phyloP scores from a whole-genome alignment of 2,113 vertebrate species.

The Hystrix brachyura region DNA sequence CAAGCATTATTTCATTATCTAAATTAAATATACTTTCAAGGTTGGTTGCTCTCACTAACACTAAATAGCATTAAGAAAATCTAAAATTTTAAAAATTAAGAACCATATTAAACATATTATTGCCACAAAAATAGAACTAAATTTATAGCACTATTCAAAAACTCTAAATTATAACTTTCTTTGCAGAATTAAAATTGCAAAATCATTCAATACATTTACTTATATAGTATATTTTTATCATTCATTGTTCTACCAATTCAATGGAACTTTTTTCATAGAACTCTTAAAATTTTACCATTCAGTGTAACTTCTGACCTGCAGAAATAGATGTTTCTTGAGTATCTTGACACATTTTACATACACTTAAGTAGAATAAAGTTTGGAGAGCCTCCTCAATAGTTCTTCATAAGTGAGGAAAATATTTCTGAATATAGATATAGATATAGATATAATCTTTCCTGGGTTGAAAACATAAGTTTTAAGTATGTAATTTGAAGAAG shows the following conservation, averaged over 20 bases:
- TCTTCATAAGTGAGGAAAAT: background rate
- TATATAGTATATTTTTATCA: background rate
- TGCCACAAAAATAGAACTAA: slow-evolving; percentile 56
- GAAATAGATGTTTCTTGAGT: background rate
- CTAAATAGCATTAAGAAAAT: slow-evolving; percentile 54
- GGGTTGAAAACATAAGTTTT: background rate
- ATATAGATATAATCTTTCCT: background rate
- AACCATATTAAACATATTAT: slow-evolving; percentile 38
- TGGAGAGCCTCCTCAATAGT: background rate
- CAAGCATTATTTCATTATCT: slow-evolving; percentile 52
- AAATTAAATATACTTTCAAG: slow-evolving; percentile 58
- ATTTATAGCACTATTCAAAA: slow-evolving; percentile 66
- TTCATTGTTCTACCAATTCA: background rate
- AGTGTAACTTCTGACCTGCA: background rate
- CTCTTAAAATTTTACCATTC: background rate
- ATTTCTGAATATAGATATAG: background rate
- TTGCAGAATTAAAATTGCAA: slow-evolving; percentile 33
- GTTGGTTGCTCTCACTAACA: slow-evolving; percentile 50
- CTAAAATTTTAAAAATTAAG: slow-evolving; percentile 58
- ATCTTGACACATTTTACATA: background rate
- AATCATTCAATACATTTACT: slow-evolving; percentile 49
- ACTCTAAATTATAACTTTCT: slow-evolving; percentile 51
- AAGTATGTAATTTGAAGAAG: background rate
- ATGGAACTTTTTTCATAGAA: background rate
- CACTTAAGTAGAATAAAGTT: background rate